phyloP scores from a whole-genome alignment of 2,888 invertebrate genomes.

The Phaedon cochleariae region DNA sequence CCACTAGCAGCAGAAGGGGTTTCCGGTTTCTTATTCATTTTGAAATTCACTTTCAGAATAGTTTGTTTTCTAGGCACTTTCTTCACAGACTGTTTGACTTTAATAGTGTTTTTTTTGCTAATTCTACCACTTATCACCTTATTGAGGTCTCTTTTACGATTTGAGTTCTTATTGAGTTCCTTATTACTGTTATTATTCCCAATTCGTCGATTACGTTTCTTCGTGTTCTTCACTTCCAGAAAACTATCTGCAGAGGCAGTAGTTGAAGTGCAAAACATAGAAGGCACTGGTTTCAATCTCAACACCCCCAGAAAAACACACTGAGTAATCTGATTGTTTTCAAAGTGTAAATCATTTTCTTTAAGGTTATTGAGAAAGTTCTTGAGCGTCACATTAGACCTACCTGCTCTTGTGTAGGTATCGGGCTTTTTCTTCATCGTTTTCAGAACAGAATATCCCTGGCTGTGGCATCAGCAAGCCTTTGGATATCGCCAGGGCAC shows the following conservation, averaged over 20 bases:
- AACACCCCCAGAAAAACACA: conserved; percentile 50
- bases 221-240: conserved; percentile 19
- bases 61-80: conserved; percentile 33
- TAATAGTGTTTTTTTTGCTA: conserved; percentile 33
- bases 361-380: conserved; percentile 42
- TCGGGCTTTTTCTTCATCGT: conserved; percentile 45
- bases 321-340: conserved; percentile 46
- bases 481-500: conserved; percentile 27
- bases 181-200: conserved; percentile 35
- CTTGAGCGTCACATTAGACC: conserved; percentile 39
- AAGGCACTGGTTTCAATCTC: conserved; percentile 47
- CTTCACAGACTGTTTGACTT: conserved; percentile 35
- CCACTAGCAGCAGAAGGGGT: conserved; percentile 3
- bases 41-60: conserved; percentile 33
- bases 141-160: conserved; percentile 31
- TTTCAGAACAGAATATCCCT: conserved; percentile 24
- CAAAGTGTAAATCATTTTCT: conserved; percentile 43
- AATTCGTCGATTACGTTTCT: conserved; percentile 24
- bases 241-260: conserved; percentile 25
- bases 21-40: conserved; percentile 27
- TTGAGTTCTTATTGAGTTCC: conserved; percentile 32
- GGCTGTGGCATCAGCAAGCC: conserved; percentile 20
- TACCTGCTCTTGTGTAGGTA: conserved; percentile 39
- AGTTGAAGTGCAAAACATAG: conserved; percentile 36
- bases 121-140: conserved; percentile 36